Evolutionary conservation across 2,888 invertebrate species (phyloP).

Genomic region (Synanthedon formicaeformis): DNA sequence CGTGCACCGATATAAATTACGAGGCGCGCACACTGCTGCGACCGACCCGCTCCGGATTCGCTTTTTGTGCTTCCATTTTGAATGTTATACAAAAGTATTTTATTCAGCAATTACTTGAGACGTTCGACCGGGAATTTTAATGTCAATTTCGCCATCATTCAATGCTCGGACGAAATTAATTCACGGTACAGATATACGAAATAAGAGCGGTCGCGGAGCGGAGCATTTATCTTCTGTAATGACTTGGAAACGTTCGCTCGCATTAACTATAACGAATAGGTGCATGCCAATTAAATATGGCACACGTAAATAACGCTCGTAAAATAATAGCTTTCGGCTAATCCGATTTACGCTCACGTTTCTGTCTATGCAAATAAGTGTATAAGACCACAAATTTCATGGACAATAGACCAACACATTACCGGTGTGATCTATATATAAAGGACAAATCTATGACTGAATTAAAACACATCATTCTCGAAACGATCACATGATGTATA

Average conservation of each 20-base stretch:
- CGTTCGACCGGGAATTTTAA: slow-evolving; percentile 62
- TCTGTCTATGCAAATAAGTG: neutral
- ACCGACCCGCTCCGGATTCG: slow-evolving; percentile 25
- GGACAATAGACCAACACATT: too few species aligned
- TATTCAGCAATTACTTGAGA: slow-evolving; percentile 69
- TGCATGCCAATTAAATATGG: slow-evolving; percentile 52
- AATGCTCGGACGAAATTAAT: slow-evolving; percentile 61
- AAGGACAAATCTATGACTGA: too few species aligned
- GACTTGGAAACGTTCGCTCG: slow-evolving; percentile 49
- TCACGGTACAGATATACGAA: slow-evolving; percentile 36
- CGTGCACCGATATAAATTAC: slow-evolving; percentile 65
- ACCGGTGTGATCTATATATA: too few species aligned
- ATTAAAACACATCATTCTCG: too few species aligned
- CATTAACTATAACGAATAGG: slow-evolving; percentile 50
- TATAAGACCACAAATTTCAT: too few species aligned
- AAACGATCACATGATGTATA: too few species aligned
- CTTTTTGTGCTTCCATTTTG: slow-evolving; percentile 61
- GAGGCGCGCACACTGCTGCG: slow-evolving; percentile 38
- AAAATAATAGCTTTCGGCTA: slow-evolving; percentile 39
- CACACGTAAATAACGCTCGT: slow-evolving; percentile 46
- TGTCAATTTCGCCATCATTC: slow-evolving; percentile 68
- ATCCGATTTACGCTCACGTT: slow-evolving; percentile 14
- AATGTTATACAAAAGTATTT: slow-evolving; percentile 66
- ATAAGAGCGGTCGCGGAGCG: slow-evolving; percentile 29
- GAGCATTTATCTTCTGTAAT: slow-evolving; percentile 57